These are phyloP conservation scores for Ceratina australensis DNA, from an alignment of 1,140 invertebrate genomes.

Conservation along the genomic window DNA sequence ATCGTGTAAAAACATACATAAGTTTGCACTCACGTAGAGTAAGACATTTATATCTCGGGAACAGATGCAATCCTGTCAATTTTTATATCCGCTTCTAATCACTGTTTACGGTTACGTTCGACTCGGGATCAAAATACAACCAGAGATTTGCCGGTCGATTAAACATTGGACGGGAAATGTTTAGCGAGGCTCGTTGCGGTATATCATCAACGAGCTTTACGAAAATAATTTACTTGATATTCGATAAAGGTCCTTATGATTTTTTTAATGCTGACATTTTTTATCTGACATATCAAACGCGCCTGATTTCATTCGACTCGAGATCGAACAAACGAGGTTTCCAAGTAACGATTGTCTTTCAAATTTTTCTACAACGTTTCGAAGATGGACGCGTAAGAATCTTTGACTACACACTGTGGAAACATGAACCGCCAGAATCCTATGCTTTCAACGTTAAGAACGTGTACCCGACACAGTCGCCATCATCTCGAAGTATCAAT, in stretches of 20 bases:
- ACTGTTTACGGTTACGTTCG: background rate
- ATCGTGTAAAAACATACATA: too few species aligned
- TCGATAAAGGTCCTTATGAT: background rate
- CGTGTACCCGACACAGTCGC: too few species aligned
- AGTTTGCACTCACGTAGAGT: background rate
- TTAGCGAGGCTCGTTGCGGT: background rate
- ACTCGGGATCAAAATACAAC: background rate
- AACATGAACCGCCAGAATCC: too few species aligned
- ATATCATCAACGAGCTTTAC: background rate
- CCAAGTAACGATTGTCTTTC: slow-evolving; percentile 49
- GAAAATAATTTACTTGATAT: background rate
- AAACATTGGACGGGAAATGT: background rate
- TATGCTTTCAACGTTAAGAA: too few species aligned
- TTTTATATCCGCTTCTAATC: background rate
- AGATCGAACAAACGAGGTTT: slow-evolving; percentile 21
- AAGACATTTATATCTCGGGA: background rate
- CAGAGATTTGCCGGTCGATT: background rate
- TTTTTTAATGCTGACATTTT: background rate
- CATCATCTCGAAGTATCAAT: too few species aligned
- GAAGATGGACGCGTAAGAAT: too few species aligned
- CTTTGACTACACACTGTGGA: too few species aligned
- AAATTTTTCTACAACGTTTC: too few species aligned
- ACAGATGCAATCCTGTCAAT: background rate
- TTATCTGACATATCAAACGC: background rate
- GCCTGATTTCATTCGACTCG: slow-evolving; percentile 5